phyloP scores from a whole-genome alignment of 2,113 vertebrate species.

The Probosciger aterrimus region DNA sequence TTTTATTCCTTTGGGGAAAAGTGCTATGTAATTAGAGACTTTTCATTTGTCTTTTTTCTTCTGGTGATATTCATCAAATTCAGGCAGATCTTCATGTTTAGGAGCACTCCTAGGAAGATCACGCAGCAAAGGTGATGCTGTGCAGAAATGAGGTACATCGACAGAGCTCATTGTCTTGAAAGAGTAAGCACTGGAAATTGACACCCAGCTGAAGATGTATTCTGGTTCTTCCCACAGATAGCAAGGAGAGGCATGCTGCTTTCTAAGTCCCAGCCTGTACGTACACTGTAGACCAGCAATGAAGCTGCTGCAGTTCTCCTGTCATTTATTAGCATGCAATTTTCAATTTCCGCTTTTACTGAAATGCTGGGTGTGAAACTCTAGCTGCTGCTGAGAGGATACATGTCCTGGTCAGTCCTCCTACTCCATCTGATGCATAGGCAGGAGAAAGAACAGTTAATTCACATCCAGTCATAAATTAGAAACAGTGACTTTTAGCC shows the following conservation, averaged over 20 bases:
- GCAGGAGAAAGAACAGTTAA: background rate
- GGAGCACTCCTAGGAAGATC: background rate
- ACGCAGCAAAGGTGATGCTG: background rate
- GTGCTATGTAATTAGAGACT: background rate
- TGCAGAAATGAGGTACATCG: background rate
- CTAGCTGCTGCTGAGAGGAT: background rate
- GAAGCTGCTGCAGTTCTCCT: background rate
- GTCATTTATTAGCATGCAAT: background rate
- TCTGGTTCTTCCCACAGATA: background rate
- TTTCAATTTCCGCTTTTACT: background rate
- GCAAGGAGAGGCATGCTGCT: background rate
- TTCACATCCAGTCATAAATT: background rate
- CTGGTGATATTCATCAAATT: background rate
- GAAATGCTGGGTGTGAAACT: background rate
- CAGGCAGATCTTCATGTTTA: background rate
- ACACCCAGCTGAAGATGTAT: background rate
- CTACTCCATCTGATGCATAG: background rate
- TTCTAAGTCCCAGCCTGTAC: background rate
- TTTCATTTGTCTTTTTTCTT: background rate
- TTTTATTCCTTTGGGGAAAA: background rate
- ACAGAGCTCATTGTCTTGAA: background rate
- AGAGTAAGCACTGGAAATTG: background rate
- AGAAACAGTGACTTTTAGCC: background rate
- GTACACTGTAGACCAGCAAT: background rate
- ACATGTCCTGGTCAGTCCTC: background rate